Evolutionary conservation across 2,797 vertebrate genomes (phyloP), one percentile per base, ranked within the genome.

Genomic region (Epinephelus malabaricus): DNA sequence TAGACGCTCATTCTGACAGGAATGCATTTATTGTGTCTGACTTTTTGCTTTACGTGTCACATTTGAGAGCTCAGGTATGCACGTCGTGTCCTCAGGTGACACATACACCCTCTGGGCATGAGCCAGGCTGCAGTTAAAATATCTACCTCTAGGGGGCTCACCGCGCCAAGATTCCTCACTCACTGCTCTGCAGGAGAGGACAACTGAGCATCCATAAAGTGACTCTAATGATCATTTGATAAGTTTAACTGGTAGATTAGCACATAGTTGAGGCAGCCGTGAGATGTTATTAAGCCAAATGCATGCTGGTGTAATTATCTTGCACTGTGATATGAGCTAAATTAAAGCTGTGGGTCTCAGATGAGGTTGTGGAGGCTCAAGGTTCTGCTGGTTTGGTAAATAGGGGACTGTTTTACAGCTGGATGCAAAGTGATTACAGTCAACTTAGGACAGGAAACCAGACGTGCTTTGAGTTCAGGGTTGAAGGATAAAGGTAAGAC

Each of bases 61-160:
- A 64, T 47, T 77, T 66, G 45, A 72, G 18, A 65, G 53, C 21
- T 77, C 23, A 63, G 61, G 25, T 43, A 64, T 79, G 64, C 66
- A 58, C 45, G 21, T 65, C 70, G 9, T 69, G 54, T 80, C 78
- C 61, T 74, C 49, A 77, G 59, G 65, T 81, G 46, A 72, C 73
- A 63, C 58, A 83, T 34, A 55, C 54, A 78, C 63, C 80, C 74
- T 83, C 40, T 66, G 56, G 65, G 46, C 43, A 46, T n/a, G 11
- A 79, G 43, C 60, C 53, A 61, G 51, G 12, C 4, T 92, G 91
- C 59, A 85, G 9, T 79, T 59, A 25, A 40, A 64, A 38, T 64
- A 49, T 77, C 40, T 62, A 43, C 88, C 94, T 92, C 49, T 84
- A 90, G 93, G 86, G 83, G 92, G 88, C 90, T 86, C 87, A 89